Evolutionary conservation across 2,113 vertebrate species (phyloP), one percentile per base, ranked within the genome.

Genomic region (Myiozetetes cayanensis): DNA sequence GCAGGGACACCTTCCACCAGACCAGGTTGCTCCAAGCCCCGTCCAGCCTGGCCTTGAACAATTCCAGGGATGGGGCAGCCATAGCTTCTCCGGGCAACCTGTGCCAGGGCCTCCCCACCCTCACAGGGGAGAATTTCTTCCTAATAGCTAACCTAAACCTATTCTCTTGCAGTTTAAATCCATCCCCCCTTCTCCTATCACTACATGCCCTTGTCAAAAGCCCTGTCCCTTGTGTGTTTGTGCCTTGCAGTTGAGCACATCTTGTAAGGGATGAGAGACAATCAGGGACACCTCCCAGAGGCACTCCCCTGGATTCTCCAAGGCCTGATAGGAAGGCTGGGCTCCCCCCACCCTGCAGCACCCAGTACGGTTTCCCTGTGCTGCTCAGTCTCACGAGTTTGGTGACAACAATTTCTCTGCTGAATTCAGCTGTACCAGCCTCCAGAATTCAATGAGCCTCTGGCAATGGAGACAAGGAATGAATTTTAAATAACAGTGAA

Each of bases 261-360:
- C 33, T 43, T 5, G 0, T 24, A 68, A 68, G 19, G 35, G 15
- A 59, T 31, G 28, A 55, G 41, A 55, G 50, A 15, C 28, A 53
- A 39, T 1, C 2, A 3, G 0, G 0, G 31, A 59, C n/a, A 21
- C 6, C 20, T 84, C 72, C 24, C 31, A 6, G 0, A 1, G 41
- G 31, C 4, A 44, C 20, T 77, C 1, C 0, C 24, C 33, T 55
- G 43, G 23, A 50, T 59, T 58, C 65, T 47, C 37, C 46, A 39
- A 8, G 8, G 53, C 61, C 58, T 56, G 49, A 43, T 11, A 77
- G 47, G 30, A 59, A 58, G 18, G n/a, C 22, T 66, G 70, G 23
- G 30, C 25, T 88, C 31, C 22, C 33, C 37, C n/a, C 20, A 33
- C 7, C 44, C 63, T 50, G 8, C 5, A 1, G 6, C 18, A 14